These are phyloP conservation scores for Drosophila quinaria DNA, from an alignment of 2,888 invertebrate species.

Conservation along the genomic window DNA sequence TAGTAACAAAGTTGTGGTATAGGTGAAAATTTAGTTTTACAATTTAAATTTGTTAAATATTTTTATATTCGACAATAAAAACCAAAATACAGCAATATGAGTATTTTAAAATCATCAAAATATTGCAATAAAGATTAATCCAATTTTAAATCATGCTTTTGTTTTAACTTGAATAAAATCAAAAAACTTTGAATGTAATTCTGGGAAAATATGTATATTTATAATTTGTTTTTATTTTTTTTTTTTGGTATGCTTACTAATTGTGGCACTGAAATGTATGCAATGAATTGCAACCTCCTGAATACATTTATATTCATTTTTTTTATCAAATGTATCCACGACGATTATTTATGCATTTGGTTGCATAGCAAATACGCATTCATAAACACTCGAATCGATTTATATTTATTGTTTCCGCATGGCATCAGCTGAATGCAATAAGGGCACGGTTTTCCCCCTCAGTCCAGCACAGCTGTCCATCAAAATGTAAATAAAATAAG, in stretches of 20 bases:
- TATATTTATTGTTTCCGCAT: constrained; percentile 51
- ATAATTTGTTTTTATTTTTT: neutral
- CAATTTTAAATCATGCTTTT: neutral
- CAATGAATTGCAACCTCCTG: constrained; percentile 9
- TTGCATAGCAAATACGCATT: constrained; percentile 20
- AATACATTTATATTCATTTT: constrained; percentile 7
- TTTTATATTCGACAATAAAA: neutral
- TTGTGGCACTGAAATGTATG: constrained; percentile 26
- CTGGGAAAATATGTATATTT: neutral
- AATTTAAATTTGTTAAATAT: constrained; percentile 12
- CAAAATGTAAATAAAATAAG: constrained; percentile 51
- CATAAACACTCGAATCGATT: constrained; percentile 48
- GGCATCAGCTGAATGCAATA: constrained; percentile 30
- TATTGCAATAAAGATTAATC: neutral
- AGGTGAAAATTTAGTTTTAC: neutral
- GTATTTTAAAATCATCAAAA: neutral
- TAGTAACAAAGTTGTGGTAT: constrained; percentile 6
- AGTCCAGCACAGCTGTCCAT: constrained; percentile 33
- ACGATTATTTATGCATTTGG: constrained; percentile 1
- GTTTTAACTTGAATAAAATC: neutral
- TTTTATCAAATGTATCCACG: constrained; percentile 4
- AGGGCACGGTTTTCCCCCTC: constrained; percentile 10
- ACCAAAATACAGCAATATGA: neutral
- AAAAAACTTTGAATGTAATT: constrained; percentile 6
- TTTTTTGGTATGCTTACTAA: constrained; percentile 1